Base-by-base conservation (phyloP, 2,888 invertebrate genomes). In the Auanema freiburgensis region DNA sequence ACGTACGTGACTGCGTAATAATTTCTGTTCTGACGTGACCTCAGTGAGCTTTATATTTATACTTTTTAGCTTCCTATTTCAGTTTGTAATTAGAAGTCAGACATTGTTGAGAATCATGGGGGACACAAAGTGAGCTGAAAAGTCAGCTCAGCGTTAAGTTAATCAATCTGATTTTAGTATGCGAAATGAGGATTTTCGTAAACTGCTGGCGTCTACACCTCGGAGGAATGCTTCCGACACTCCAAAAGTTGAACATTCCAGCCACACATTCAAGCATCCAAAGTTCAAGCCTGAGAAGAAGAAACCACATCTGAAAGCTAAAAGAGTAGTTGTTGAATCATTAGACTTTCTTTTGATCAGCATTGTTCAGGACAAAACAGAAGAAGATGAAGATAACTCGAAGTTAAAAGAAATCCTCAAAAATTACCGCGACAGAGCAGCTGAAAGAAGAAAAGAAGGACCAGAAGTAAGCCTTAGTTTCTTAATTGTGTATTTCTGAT, bases 341-440 rank as follows among this genome's bases (percentile, higher is more conserved):
- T 12, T 43, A 43, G 43, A n/a, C 14, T 11, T 43, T 43, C 12
- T 43, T 43, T 43, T n/a, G n/a, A n/a, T n/a, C n/a, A n/a, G n/a
- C n/a, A n/a, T n/a, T 2, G 46, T 66, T 23, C 54, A 69, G 57
- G 77, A 79, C 25, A 73, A 76, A 51, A 63, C 66, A 1, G 77
- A 79, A 51, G 73, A 63, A 5, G 79, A 79, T 43, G 79, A 81
- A 51, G 75, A 80, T 3, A 77, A 79, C n/a, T 75, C 72, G 16
- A 52, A 69, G n/a, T 64, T 83, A 43, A 72, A 68, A 40, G 72
- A 75, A 46, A 79, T 84, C 59, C 56, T 83, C 62, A 75, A 80
- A 57, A 81, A 80, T 49, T 84, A 84, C 65, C 72, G 84, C 16
- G 84, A 84, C 73, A 79, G 86, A 77, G 87, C 84, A 6, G 77